Conservation (phyloP, 1,140 invertebrate species). For the Hormaphis cornu region DNA sequence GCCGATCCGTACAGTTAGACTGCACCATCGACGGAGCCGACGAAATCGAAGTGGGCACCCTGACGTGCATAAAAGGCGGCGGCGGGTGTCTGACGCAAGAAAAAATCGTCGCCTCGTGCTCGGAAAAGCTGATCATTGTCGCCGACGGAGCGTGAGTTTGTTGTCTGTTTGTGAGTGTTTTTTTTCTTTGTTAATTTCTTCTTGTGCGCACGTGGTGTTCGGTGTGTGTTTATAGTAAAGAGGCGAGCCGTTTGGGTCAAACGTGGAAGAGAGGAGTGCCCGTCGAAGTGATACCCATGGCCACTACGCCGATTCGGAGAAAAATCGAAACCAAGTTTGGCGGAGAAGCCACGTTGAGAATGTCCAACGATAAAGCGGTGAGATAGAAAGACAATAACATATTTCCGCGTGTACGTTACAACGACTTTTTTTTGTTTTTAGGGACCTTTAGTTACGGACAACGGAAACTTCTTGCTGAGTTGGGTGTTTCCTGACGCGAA, state of each 20-base stretch:
- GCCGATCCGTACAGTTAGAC: constrained; percentile 71
- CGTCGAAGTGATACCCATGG: constrained; percentile 88
- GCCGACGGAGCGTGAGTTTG: constrained; percentile 71
- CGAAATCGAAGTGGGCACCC: constrained; percentile 71
- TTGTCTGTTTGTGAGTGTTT: not conserved
- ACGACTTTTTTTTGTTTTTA: constrained; percentile 41
- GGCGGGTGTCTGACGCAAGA: constrained; percentile 93
- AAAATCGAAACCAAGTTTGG: constrained; percentile 67
- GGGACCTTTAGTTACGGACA: constrained; percentile 94
- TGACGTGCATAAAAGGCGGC: constrained; percentile 92
- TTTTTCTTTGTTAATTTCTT: too few relatives aligned
- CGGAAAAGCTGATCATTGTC: constrained; percentile 71
- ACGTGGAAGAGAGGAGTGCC: constrained; percentile 89
- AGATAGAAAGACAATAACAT: constrained; percentile 38
- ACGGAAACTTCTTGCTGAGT: constrained; percentile 94
- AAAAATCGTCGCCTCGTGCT: constrained; percentile 88
- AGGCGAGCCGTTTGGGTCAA: constrained; percentile 71
- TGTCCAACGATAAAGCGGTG: constrained; percentile 75
- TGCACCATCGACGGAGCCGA: constrained; percentile 94
- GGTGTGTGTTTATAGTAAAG: constrained; percentile 52
- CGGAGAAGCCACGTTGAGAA: constrained; percentile 63
- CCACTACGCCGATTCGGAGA: constrained; percentile 67
- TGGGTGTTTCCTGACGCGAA: constrained; percentile 71
- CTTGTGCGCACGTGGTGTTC: too few relatives aligned
- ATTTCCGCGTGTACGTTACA: constrained; percentile 29